Evolutionary conservation across 2,888 invertebrate genomes (phyloP), one percentile per base, ranked within the genome.

Genomic region (Lamellibrachia columna): DNA sequence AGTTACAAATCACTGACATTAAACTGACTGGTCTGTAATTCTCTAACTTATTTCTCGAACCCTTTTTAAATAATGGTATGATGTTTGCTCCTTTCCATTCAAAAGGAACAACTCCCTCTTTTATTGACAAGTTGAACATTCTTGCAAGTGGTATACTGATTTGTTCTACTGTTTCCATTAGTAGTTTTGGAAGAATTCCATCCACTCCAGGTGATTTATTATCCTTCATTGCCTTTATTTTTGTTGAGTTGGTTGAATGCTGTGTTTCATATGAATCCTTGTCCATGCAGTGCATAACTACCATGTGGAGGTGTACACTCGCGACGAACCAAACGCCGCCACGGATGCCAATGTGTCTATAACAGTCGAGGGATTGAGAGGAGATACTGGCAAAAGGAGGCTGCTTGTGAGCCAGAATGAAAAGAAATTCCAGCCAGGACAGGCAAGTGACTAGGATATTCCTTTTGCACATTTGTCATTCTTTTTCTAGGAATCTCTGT

Each of bases 221-320:
- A 40, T 40, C 40, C 40, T 40, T 40, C 40, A 40, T 40, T 40
- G 40, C 40, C 40, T 40, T 40, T 40, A 58, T 58, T 3, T 58
- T 52, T 90, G 52, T 40, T 40, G 40, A 40, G 40, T 40, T 40
- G 40, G 40, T 40, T 40, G 58, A 22, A 75, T 15, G 40, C 40
- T 75, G 22, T 75, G 75, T 75, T 22, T 75, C 22, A 75, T 75
- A 22, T 75, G 22, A 60, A 22, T n/a, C 22, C 22, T 22, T 75
- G 15, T 75, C n/a, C n/a, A n/a, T 75, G 75, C 95, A 96, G 96
- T 95, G 11, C 93, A 95, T 40, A 95, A 94, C 15, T 96, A 96
- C 93, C 93, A 95, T n/a, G 95, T 96, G 52, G 94, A 95, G 53
- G 94, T 96, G 60, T 95, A 95, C 92, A 96, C 96, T 7, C 96